Conservation (phyloP, 1,140 invertebrate genomes). For the Sipha flava region DNA sequence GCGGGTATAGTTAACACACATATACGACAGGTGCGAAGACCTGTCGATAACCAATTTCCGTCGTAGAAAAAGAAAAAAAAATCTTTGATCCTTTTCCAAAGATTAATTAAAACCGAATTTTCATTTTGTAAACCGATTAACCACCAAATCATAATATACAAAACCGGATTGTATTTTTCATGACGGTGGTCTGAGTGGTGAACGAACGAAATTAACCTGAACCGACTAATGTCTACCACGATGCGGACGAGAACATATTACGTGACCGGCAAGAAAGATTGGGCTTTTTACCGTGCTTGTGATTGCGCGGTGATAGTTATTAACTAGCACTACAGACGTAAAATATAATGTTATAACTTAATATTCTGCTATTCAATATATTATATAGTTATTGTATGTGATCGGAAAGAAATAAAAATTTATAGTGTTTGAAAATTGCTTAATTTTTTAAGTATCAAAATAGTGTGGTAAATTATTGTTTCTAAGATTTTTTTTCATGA, state of each 20-base stretch:
- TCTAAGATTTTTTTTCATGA: neutral
- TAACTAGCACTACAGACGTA: neutral
- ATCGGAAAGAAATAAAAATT: no score
- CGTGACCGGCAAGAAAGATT: slow-evolving; percentile 20
- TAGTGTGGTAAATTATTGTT: no score
- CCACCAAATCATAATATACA: neutral
- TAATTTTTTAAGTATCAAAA: neutral
- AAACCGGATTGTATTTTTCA: slow-evolving; percentile 26
- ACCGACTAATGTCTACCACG: slow-evolving; percentile 14
- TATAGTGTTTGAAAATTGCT: neutral
- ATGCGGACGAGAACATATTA: slow-evolving; percentile 6
- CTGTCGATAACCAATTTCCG: slow-evolving; percentile 12
- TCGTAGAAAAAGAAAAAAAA: neutral
- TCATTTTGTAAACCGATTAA: slow-evolving; percentile 24
- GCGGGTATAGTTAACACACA: neutral
- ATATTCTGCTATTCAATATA: neutral
- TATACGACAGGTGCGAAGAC: slow-evolving; percentile 4
- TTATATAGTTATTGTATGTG: no score
- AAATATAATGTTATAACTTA: neutral
- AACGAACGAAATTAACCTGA: slow-evolving; percentile 23
- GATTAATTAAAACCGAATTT: slow-evolving; percentile 28
- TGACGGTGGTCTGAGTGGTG: slow-evolving; percentile 4
- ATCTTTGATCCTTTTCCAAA: neutral
- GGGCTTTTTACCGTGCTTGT: neutral
- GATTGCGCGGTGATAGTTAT: neutral